Evolutionary conservation across 1,140 invertebrate genomes (phyloP), one percentile per base, ranked within the genome.

Genomic region (Megathymus violae): DNA sequence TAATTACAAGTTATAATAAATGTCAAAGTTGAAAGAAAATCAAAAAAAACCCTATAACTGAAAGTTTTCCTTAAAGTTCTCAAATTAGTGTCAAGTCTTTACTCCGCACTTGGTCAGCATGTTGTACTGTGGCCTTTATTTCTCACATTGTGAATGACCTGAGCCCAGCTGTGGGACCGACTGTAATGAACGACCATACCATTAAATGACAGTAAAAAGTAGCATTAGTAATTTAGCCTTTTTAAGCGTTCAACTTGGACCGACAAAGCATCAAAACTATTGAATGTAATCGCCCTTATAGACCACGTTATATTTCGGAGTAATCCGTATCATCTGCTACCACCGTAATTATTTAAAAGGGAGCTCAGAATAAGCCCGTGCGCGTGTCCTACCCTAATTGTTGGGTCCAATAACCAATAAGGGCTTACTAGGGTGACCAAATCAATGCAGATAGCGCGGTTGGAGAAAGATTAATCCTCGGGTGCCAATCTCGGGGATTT

Each of bases 321-420:
- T 89, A 90, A 90, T 88, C 84, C 84, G 74, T 85, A 83, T 88
- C 85, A 88, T 88, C 85, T 88, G 85, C 80, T 90, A 65, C 85
- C 69, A 71, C 67, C 75, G 83, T 88, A 90, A 90, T 90, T 88
- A 90, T 90, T 86, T 90, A 83, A 86, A 82, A 85, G 82, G 87
- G 85, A 80, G 75, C 72, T 68, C 70, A 68, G 65, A 65, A 61
- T 85, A 88, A 87, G 78, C 83, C 69, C 44, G 50, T 38, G 58
- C 81, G 78, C 84, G 84, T 85, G 83, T 64, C 73, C 59, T 51
- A 59, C 74, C 82, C 85, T 89, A 89, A 89, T 89, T 89, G 84
- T 89, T 80, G 75, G 80, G 71, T 72, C 74, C 74, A 73, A 88
- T 88, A 85, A 80, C 82, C 83, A 85, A 86, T 85, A 85, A 73